Evolutionary conservation across 2,113 vertebrate species (phyloP).

Genomic region (Numida meleagris): DNA sequence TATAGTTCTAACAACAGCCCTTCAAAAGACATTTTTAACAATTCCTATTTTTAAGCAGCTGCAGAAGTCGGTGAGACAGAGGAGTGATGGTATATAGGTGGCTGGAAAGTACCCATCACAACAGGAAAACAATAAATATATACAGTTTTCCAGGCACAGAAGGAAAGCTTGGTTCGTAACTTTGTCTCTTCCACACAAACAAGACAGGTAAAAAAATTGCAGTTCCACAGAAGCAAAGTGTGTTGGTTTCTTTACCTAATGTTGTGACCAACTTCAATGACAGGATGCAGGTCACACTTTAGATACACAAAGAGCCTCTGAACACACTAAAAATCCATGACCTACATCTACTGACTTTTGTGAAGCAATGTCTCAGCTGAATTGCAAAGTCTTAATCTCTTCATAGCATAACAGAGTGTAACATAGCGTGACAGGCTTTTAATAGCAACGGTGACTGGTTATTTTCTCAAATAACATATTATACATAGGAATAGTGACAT

Average conservation of each 20-base stretch:
- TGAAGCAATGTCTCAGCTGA: not conserved
- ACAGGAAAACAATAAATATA: not conserved
- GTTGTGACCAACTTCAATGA: not conserved
- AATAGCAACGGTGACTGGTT: not conserved
- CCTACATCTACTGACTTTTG: constrained; percentile 33
- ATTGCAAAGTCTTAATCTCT: constrained; percentile 13
- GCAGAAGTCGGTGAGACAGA: not conserved
- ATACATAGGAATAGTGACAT: not conserved
- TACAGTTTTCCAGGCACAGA: not conserved
- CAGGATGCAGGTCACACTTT: constrained; percentile 7
- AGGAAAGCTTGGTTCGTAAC: not conserved
- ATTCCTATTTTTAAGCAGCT: not conserved
- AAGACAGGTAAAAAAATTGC: not conserved
- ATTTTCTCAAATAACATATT: not conserved
- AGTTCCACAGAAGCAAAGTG: not conserved
- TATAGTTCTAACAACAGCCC: not conserved
- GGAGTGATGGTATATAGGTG: fast-evolving
- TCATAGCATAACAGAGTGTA: constrained; percentile 26
- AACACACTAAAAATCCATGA: constrained; percentile 26
- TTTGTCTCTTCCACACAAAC: not conserved
- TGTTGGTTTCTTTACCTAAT: not conserved
- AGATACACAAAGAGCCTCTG: constrained; percentile 18
- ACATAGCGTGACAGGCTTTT: not conserved
- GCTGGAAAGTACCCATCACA: not conserved
- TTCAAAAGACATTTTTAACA: not conserved